Evolutionary conservation across 2,113 vertebrate species (phyloP), one percentile per base, ranked within the genome.

Genomic region (Morone chrysops): DNA sequence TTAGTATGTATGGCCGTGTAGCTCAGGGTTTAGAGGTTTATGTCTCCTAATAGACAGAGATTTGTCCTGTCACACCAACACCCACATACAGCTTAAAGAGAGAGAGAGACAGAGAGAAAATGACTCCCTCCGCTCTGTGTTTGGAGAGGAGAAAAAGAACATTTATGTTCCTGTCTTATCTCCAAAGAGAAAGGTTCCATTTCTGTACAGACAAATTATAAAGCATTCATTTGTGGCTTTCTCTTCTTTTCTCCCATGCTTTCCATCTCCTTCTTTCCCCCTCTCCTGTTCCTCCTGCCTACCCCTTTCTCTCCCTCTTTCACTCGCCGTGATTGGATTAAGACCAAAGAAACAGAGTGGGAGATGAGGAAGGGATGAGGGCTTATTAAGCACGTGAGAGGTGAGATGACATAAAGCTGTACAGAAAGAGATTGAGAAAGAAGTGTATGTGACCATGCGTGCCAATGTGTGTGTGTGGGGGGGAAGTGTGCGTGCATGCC

Each of bases 1-100:
- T 93, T 93, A 94, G 89, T 93, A 93, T 93, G 94, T 89, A 91
- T 78, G 89, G 89, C 89, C 22, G 83, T 87, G 89, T 82, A 83
- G 89, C 92, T 84, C 71, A 20, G 86, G 87, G 91, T 94, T 93
- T 91, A 93, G 92, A 91, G 92, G 90, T 91, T 93, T 92, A 93
- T 93, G 91, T 94, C 92, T 92, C 89, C 87, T 94, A 94, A 94
- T 94, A 93, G 91, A 89, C 87, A 83, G 87, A 94, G 90, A 92
- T 94, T 93, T 93, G 92, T 93, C 84, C 92, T 93, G 93, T 93
- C 91, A 90, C 93, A 91, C 84, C 86, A 83, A 91, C 90, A 90
- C 85, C 87, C 91, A 90, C 91, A 83, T 92, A 82, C 82, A 92
- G 90, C 88, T 93, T 91, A 85, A 70, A 78, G 72, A 76, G 67